Evolutionary conservation across 1,140 invertebrate species (phyloP).

Genomic region (Capitella teleta): DNA sequence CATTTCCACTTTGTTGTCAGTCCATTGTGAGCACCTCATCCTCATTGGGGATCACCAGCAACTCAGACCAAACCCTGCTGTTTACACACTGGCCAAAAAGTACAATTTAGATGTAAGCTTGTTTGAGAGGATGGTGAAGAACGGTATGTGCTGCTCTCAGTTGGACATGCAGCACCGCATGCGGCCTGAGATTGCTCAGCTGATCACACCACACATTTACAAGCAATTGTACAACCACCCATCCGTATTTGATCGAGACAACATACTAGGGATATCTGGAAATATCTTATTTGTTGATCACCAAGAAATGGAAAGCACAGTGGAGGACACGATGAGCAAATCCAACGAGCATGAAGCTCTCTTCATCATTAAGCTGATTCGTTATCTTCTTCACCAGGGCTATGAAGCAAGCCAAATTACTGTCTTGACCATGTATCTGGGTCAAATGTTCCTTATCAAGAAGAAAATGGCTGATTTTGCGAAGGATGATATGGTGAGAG

Average conservation of each 20-base stretch:
- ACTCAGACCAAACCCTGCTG: conserved; percentile 40
- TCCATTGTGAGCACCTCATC: conserved; percentile 64
- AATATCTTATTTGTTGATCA: conserved; percentile 41
- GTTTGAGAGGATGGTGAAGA: conserved; percentile 38
- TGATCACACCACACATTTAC: conserved; percentile 41
- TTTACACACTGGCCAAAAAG: conserved; percentile 31
- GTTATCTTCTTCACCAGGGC: conserved; percentile 37
- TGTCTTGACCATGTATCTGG: conserved; percentile 40
- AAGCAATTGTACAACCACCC: conserved; percentile 27
- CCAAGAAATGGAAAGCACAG: conserved; percentile 18
- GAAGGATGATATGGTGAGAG: conserved; percentile 23
- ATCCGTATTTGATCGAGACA: conserved; percentile 21
- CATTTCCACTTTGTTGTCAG: conserved; percentile 46
- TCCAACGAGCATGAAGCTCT: conserved; percentile 34
- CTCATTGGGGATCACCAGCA: conserved; percentile 63
- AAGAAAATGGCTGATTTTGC: conserved; percentile 17
- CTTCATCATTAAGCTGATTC: conserved; percentile 26
- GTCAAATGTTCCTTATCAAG: conserved; percentile 30
- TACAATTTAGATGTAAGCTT: conserved; percentile 40
- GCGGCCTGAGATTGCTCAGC: conserved; percentile 37
- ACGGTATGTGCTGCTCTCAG: conserved; percentile 26
- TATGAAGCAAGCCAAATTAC: conserved; percentile 35
- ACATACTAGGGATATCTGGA: conserved; percentile 29
- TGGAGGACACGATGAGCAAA: conserved; percentile 31
- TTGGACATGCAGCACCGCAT: conserved; percentile 39